phyloP scores from a whole-genome alignment of 1,140 invertebrate species.

The Xylocopa sonorina region DNA sequence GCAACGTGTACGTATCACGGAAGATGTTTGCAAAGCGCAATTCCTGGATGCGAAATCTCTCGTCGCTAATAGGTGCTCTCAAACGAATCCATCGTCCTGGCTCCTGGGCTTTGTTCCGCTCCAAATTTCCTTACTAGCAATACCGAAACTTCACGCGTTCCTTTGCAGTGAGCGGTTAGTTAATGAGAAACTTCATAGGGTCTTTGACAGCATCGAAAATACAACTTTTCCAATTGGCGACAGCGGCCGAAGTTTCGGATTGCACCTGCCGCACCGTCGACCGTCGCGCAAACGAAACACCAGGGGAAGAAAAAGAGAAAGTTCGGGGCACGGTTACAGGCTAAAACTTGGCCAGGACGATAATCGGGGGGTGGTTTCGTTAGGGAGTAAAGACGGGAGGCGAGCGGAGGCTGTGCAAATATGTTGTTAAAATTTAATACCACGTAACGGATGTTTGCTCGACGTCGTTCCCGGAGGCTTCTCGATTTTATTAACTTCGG shows the following conservation, averaged over 20 bases:
- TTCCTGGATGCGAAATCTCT: no score
- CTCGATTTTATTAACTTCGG: background rate
- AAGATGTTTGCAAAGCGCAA: no score
- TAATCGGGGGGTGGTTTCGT: background rate
- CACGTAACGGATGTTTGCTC: background rate
- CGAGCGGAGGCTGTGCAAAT: background rate
- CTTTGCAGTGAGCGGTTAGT: background rate
- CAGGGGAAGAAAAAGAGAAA: background rate
- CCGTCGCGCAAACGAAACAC: background rate
- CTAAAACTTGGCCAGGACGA: background rate
- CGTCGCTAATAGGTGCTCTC: background rate
- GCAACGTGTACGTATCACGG: no score
- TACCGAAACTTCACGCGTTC: background rate
- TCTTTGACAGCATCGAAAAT: conserved; percentile 27
- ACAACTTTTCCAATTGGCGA: conserved; percentile 51
- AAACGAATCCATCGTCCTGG: background rate
- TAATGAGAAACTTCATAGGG: conserved; percentile 53
- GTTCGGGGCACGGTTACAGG: background rate
- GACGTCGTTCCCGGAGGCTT: no score
- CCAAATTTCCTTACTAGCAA: background rate
- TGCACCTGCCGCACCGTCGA: background rate
- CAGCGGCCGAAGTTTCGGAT: conserved; percentile 15
- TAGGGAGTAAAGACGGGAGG: background rate
- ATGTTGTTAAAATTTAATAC: background rate
- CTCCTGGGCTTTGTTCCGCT: background rate